Conservation (phyloP, 2,888 invertebrate species). For the Graphium colonna region DNA sequence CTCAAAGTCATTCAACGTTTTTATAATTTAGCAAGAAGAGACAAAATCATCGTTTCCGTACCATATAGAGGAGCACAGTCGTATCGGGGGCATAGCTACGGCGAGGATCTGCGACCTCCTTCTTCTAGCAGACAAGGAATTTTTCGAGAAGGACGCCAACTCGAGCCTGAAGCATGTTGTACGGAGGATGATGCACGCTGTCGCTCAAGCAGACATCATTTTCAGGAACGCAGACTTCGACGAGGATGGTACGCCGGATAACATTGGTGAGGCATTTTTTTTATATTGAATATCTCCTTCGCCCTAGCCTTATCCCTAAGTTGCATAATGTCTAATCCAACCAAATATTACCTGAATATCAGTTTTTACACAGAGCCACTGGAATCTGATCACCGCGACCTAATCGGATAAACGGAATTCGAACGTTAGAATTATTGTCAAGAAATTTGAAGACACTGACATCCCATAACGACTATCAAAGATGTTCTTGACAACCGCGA, state of each 20-base stretch:
- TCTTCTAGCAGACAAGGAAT: conserved; percentile 71
- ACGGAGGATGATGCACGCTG: conserved; percentile 65
- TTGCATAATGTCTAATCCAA: too few relatives aligned
- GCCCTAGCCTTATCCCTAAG: too few relatives aligned
- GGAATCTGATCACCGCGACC: too few relatives aligned
- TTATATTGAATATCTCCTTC: too few relatives aligned
- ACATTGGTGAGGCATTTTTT: conserved; percentile 67
- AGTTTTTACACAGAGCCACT: too few relatives aligned
- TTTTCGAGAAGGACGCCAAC: conserved; percentile 64
- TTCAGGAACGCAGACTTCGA: conserved; percentile 78
- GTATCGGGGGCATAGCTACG: conserved; percentile 45
- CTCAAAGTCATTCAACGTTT: background rate
- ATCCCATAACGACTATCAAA: too few relatives aligned
- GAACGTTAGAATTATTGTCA: too few relatives aligned
- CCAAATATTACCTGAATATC: too few relatives aligned
- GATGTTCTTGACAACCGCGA: too few relatives aligned
- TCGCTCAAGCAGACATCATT: conserved; percentile 75
- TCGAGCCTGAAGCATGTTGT: conserved; percentile 65
- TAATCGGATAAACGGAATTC: too few relatives aligned
- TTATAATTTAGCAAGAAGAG: conserved; percentile 8
- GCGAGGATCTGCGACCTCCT: conserved; percentile 69
- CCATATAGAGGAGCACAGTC: conserved; percentile 43
- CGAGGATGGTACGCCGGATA: conserved; percentile 74
- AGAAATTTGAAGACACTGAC: too few relatives aligned
- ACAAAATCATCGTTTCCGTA: conserved; percentile 41